Base-by-base conservation (phyloP, 2,113 vertebrate genomes). In the Trichechus manatus region DNA sequence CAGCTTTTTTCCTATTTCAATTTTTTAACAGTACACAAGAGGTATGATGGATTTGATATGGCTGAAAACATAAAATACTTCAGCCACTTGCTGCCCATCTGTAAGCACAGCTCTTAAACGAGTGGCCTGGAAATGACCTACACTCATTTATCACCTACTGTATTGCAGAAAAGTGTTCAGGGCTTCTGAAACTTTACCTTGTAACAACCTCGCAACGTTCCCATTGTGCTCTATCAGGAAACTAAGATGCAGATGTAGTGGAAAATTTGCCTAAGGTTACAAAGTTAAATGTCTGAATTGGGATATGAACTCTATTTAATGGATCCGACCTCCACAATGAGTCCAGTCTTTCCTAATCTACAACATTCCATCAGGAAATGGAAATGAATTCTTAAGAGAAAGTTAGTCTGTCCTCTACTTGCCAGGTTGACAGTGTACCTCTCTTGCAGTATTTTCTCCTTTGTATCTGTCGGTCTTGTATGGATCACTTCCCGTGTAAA, bases 311-410 rank as follows among this genome's bases (percentile, higher is more conserved):
- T 79, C 14, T 47, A 0, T 64, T 96, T 50, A 19, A 0, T 89
- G 77, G 14, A 44, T 82, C 9, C 53, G 13, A 11, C 75, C 5
- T 84, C 50, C 70, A 68, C 47, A 68, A 4, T 59, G 53, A 5
- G 13, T 56, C 56, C 13, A n/a, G 64, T 8, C 36, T 36, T 79
- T 83, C 10, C 33, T 84, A 33, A 3, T 94, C 14, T 79, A 4
- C 17, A 42, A 2, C 9, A 42, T 93, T 92, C 33, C 39, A 44
- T 85, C 39, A 87, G 63, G 33, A 91, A n/a, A 1, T 70, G 1
- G 29, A 93, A 68, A 70, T 78, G 27, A 96, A 79, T 95, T 74
- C 56, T 93, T 88, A 20, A 86, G 36, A 8, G 27, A 78, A 68
- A 79, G 2, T 31, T 9, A 39, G 14, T 79, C 36, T 66, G 8